Conservation (phyloP, 2,113 vertebrate species). For the Thamnophis sirtalis region DNA sequence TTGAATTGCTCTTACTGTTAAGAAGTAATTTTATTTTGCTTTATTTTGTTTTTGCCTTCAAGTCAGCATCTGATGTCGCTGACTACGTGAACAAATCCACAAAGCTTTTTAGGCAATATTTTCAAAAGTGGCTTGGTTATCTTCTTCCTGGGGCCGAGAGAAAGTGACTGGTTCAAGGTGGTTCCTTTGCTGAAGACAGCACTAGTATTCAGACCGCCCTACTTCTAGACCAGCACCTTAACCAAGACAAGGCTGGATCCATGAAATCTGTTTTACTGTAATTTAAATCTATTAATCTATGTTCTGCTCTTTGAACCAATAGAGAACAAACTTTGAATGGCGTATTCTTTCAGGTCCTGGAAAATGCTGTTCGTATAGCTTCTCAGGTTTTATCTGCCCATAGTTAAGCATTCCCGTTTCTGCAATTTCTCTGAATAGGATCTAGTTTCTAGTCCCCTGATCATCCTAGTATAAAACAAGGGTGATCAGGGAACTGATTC, state of each 20-base stretch:
- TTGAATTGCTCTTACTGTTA: neutral
- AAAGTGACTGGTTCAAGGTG: neutral
- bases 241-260: neutral
- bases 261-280: neutral
- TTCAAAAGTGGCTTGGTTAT: neutral
- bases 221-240: neutral
- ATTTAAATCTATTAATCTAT: neutral
- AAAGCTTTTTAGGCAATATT: neutral
- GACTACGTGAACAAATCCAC: neutral
- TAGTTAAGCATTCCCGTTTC: neutral
- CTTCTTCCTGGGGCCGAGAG: neutral
- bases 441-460: neutral
- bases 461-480: neutral
- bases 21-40: neutral
- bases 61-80: neutral
- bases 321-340: neutral
- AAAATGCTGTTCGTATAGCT: neutral
- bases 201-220: neutral
- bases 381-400: neutral
- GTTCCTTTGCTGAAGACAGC: neutral
- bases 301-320: neutral
- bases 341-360: neutral
- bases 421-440: neutral
- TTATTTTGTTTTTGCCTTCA: neutral
- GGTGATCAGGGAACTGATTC: neutral